Evolutionary conservation across 2,888 invertebrate genomes (phyloP).

Genomic region (Lamproptera curius): DNA sequence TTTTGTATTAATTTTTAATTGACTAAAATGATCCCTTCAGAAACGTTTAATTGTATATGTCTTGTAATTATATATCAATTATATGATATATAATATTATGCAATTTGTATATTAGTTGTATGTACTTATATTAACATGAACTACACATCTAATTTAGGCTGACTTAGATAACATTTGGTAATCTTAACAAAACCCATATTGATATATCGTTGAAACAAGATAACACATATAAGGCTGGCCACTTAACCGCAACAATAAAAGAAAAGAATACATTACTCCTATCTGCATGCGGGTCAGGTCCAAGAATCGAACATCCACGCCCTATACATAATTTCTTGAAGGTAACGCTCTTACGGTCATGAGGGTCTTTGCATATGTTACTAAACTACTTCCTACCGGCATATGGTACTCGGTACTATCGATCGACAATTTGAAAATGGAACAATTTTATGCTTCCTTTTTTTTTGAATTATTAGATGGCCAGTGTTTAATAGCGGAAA

Average conservation of each 20-base stretch:
- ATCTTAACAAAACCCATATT: constrained; percentile 20
- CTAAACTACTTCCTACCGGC: constrained; percentile 12
- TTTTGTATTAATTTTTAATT: no score
- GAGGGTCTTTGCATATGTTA: constrained; percentile 14
- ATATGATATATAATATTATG: no score
- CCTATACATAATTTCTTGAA: constrained; percentile 17
- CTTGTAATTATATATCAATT: no score
- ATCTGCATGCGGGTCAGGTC: constrained; percentile 15
- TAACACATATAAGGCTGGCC: no score
- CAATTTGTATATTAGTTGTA: no score
- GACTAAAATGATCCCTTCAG: no score
- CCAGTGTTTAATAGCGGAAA: no score
- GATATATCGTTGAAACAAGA: no score
- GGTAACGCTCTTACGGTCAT: constrained; percentile 12
- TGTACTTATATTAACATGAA: no score
- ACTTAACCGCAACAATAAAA: constrained; percentile 12
- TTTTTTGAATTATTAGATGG: neutral
- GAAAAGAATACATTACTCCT: constrained; percentile 25
- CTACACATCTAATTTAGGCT: no score
- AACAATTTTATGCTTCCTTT: constrained; percentile 11
- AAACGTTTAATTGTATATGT: no score
- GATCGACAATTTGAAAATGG: constrained; percentile 3
- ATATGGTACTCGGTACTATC: constrained; percentile 10
- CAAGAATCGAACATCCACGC: constrained; percentile 5
- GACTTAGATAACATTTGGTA: no score